phyloP scores from a whole-genome alignment of 1,140 invertebrate species.

The Melitaea cinxia region DNA sequence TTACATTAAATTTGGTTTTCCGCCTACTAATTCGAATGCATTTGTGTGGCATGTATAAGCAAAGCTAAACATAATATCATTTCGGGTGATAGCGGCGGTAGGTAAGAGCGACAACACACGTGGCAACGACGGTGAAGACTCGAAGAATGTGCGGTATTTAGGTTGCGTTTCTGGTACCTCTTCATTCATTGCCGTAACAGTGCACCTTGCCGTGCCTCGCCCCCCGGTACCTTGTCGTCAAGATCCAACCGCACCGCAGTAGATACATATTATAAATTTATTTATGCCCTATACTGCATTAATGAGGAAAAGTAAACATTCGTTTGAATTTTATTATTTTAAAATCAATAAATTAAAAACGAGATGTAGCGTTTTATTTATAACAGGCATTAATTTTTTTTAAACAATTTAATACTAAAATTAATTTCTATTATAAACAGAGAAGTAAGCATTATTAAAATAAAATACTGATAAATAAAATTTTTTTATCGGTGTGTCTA shows the following conservation, averaged over 20 bases:
- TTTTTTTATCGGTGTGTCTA: too few relatives aligned
- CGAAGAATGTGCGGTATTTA: slow-evolving; percentile 77
- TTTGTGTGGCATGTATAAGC: slow-evolving; percentile 20
- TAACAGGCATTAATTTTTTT: too few relatives aligned
- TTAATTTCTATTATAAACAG: too few relatives aligned
- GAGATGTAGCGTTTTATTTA: too few relatives aligned
- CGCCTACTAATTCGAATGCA: slow-evolving; percentile 19
- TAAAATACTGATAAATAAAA: too few relatives aligned
- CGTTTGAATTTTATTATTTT: slow-evolving; percentile 47
- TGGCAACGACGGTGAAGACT: slow-evolving; percentile 62
- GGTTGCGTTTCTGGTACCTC: slow-evolving; percentile 78
- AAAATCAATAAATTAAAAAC: too few relatives aligned
- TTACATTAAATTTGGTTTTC: slow-evolving; percentile 23
- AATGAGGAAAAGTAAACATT: slow-evolving; percentile 53
- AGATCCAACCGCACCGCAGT: slow-evolving; percentile 33
- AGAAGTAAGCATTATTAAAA: too few relatives aligned
- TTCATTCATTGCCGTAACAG: slow-evolving; percentile 77
- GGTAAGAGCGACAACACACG: slow-evolving; percentile 71
- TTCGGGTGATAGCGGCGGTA: slow-evolving; percentile 63
- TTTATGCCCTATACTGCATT: slow-evolving; percentile 54
- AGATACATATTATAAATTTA: slow-evolving; percentile 56
- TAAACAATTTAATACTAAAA: too few relatives aligned
- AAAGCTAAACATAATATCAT: slow-evolving; percentile 49
- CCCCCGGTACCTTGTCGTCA: slow-evolving; percentile 36
- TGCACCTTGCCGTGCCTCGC: slow-evolving; percentile 60